Conservation (phyloP, 2,113 vertebrate genomes). For the Trematocara variabile region DNA sequence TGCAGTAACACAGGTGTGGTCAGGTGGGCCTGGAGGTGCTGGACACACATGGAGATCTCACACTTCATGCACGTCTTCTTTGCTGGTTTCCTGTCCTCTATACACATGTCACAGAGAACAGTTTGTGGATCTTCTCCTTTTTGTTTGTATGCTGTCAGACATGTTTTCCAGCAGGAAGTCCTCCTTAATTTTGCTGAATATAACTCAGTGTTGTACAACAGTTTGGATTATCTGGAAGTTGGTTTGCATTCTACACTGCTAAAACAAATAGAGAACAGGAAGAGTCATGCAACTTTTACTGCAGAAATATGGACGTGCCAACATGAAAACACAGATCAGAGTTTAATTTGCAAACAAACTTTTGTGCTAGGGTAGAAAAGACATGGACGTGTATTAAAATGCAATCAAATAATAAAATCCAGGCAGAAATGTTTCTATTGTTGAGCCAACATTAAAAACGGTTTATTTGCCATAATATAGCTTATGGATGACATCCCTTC, state of each 20-base stretch:
- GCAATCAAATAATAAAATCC: accelerated
- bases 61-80: too few species aligned
- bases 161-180: not conserved
- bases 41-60: too few species aligned
- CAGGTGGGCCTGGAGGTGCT: too few species aligned
- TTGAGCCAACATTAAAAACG: not conserved
- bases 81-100: too few species aligned
- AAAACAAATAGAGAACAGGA: accelerated
- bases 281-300: accelerated
- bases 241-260: not conserved
- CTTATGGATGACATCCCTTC: too few species aligned
- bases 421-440: not conserved
- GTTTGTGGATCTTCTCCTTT: not conserved
- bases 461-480: too few species aligned
- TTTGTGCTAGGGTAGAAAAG: not conserved
- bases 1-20: slow-evolving; percentile 8
- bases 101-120: not conserved
- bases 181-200: accelerated
- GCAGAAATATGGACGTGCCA: not conserved
- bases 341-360: not conserved
- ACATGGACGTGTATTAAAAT: not conserved
- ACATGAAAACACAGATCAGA: not conserved
- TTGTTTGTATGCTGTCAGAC: not conserved
- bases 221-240: too few species aligned
- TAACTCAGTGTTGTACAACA: too few species aligned